Percentiles rank a stretch among this genome's conserved stretches.
Conservation (phyloP, 2,113 vertebrate species). For the Girardinichthys multiradiatus region DNA sequence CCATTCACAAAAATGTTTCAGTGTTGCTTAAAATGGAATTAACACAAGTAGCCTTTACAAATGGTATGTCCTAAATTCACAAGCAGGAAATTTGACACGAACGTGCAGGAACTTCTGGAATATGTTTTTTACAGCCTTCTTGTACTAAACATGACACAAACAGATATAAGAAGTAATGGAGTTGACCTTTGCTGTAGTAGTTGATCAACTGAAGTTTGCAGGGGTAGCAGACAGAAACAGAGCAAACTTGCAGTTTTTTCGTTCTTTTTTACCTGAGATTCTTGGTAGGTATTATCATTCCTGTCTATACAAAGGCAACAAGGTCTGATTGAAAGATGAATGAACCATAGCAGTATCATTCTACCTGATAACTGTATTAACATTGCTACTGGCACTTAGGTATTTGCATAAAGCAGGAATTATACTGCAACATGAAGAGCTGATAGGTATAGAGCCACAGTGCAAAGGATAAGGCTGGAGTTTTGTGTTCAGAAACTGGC, state of each 20-base stretch:
- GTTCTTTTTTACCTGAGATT: background rate
- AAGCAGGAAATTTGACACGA: slow-evolving; percentile 34
- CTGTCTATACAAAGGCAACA: slow-evolving; percentile 18
- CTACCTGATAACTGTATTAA: slow-evolving; percentile 18
- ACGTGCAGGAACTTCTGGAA: slow-evolving; percentile 43
- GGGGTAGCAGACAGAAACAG: slow-evolving; percentile 10
- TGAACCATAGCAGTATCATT: slow-evolving; percentile 7
- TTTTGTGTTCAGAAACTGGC: slow-evolving; percentile 57
- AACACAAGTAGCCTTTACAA: slow-evolving; percentile 5
- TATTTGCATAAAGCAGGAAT: slow-evolving; percentile 27
- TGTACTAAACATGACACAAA: slow-evolving; percentile 22
- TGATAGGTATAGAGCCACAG: background rate
- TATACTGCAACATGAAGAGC: slow-evolving; percentile 8
- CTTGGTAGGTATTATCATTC: too few species aligned
- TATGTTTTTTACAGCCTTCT: slow-evolving; percentile 2
- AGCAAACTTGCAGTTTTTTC: background rate
- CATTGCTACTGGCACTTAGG: slow-evolving; percentile 53
- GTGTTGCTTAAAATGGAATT: slow-evolving; percentile 16
- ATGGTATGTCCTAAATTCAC: slow-evolving; percentile 16
- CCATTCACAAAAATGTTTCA: slow-evolving; percentile 29
- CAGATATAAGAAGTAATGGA: slow-evolving; percentile 1
- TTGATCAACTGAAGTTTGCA: background rate
- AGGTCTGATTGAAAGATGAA: slow-evolving; percentile 28
- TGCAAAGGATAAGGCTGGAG: background rate
- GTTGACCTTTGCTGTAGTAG: background rate